Conservation (phyloP, 1,140 invertebrate genomes). For the Heterodera carotae region DNA sequence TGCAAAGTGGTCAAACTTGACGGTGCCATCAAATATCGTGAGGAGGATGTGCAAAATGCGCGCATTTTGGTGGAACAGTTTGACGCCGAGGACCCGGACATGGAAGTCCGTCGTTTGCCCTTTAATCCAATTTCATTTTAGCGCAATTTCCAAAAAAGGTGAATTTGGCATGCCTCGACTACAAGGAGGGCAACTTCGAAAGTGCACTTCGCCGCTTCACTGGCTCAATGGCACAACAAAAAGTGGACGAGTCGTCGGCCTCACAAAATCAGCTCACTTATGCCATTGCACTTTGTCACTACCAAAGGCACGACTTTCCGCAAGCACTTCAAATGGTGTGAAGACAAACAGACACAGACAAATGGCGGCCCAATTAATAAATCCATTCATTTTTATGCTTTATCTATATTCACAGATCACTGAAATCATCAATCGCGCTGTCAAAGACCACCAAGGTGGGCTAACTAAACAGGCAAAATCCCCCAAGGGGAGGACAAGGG, state of each 20-base stretch:
- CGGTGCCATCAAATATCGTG: conserved; percentile 94
- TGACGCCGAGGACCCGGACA: conserved; percentile 83
- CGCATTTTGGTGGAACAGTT: conserved; percentile 90
- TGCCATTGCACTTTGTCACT: conserved; percentile 93
- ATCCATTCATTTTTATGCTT: too few relatives aligned
- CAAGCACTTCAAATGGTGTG: conserved; percentile 72
- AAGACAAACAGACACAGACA: neutral
- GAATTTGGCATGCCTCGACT: conserved; percentile 90
- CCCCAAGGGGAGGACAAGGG: too few relatives aligned
- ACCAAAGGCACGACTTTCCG: conserved; percentile 87
- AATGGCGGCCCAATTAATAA: too few relatives aligned
- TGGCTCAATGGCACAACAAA: conserved; percentile 73
- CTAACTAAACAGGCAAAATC: neutral
- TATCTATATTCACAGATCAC: conserved; percentile 73
- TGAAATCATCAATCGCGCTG: conserved; percentile 93
- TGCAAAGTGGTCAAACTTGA: conserved; percentile 84
- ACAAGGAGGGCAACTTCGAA: conserved; percentile 86
- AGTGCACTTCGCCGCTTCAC: conserved; percentile 89
- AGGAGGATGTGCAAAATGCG: conserved; percentile 87
- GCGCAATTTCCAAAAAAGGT: conserved; percentile 5
- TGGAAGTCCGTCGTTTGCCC: conserved; percentile 73
- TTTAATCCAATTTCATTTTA: neutral
- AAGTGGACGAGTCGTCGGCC: conserved; percentile 73
- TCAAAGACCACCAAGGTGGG: conserved; percentile 84
- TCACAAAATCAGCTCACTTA: conserved; percentile 87